Conservation (phyloP, 2,888 invertebrate species). For the Griposia aprilina region DNA sequence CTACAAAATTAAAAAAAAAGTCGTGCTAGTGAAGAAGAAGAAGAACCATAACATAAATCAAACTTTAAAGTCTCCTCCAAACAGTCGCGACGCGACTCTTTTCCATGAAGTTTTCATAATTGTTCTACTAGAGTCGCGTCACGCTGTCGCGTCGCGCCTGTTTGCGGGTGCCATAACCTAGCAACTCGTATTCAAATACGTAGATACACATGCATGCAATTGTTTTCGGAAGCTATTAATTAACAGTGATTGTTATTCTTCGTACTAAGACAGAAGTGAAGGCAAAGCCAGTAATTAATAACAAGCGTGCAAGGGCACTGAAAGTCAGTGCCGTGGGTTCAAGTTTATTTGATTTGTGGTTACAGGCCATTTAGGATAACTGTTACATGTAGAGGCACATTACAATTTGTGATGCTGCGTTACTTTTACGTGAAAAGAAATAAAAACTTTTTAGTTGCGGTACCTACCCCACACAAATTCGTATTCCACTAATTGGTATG, state of each 20-base stretch:
- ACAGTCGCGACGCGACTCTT: too few species aligned
- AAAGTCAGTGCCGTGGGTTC: conserved; percentile 43
- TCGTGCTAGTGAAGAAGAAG: too few species aligned
- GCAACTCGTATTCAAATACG: background rate
- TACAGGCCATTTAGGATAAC: conserved; percentile 15
- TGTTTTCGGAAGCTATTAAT: conserved; percentile 47
- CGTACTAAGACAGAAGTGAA: conserved; percentile 32
- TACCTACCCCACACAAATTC: too few species aligned
- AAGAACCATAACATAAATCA: background rate
- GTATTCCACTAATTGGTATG: too few species aligned
- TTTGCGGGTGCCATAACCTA: background rate
- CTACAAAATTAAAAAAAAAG: too few species aligned
- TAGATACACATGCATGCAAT: conserved; percentile 4
- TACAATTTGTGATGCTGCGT: conserved; percentile 7
- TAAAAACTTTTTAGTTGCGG: too few species aligned
- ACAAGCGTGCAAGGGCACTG: conserved; percentile 44
- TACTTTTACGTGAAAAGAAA: too few species aligned
- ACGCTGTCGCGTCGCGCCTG: too few species aligned
- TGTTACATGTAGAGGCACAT: background rate
- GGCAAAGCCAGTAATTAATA: conserved; percentile 50
- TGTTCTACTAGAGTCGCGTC: too few species aligned
- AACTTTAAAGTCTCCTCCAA: too few species aligned
- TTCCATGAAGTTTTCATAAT: too few species aligned
- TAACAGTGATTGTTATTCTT: conserved; percentile 28
- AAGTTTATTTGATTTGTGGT: conserved; percentile 31